phyloP scores from a whole-genome alignment of 2,113 vertebrate species.

The Semicossyphus pulcher region DNA sequence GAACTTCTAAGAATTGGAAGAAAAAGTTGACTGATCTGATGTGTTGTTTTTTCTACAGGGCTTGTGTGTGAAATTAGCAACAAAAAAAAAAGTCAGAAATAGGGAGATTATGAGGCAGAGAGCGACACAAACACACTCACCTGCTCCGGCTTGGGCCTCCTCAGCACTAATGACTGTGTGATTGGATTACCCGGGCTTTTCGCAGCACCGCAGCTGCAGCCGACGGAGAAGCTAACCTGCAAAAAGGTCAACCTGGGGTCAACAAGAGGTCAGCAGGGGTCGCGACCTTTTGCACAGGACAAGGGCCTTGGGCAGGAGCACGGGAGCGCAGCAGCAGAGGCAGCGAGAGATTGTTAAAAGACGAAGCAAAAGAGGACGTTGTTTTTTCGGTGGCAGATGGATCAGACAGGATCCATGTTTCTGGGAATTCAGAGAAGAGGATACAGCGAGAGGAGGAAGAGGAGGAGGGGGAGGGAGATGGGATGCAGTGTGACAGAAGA shows the following conservation, averaged over 20 bases:
- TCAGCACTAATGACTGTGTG: conserved; percentile 74
- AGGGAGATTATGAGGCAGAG: conserved; percentile 28
- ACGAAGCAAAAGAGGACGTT: neutral
- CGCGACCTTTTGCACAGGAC: conserved; percentile 27
- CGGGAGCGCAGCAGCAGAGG: neutral
- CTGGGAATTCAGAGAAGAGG: conserved; percentile 30
- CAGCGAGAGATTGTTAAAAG: conserved; percentile 1
- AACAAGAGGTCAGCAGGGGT: conserved; percentile 59
- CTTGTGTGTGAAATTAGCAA: conserved; percentile 32
- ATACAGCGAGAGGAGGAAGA: neutral
- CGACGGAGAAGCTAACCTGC: conserved; percentile 66
- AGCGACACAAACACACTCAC: conserved; percentile 49
- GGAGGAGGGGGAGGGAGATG: conserved; percentile 32
- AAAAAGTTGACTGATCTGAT: conserved; percentile 53
- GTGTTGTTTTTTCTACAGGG: conserved; percentile 5
- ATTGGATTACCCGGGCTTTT: conserved; percentile 79
- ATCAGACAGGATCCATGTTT: conserved; percentile 37
- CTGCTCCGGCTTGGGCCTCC: conserved; percentile 58
- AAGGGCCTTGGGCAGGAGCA: conserved; percentile 2
- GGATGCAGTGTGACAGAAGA: conserved; percentile 75
- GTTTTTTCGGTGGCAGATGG: neutral
- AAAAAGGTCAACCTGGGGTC: conserved; percentile 76
- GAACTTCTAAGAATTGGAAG: no score
- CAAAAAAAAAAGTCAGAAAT: conserved; percentile 1
- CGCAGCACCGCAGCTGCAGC: conserved; percentile 68